These are phyloP conservation scores for Siderastrea siderea DNA, from an alignment of 92 coral and sea anemone genomes.

Conservation along the genomic window DNA sequence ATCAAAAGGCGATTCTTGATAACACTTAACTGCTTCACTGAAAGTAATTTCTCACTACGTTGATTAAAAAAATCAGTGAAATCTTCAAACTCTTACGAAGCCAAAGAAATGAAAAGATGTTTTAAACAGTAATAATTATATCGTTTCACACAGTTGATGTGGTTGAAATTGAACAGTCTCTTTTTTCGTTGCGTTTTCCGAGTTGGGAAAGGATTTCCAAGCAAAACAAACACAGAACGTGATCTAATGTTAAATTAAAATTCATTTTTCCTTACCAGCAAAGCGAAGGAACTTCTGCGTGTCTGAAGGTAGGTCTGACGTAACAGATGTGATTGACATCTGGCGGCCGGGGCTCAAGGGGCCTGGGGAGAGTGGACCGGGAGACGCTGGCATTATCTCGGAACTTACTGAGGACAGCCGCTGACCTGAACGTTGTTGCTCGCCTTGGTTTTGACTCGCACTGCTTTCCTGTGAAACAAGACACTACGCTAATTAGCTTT, in stretches of 20 bases:
- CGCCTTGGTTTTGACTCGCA: slow-evolving; percentile 55
- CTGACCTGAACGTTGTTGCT: slow-evolving; percentile 62
- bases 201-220: too few relatives aligned
- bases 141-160: too few relatives aligned
- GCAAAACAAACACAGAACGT: too few relatives aligned
- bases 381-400: slow-evolving; percentile 87
- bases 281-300: slow-evolving; percentile 94
- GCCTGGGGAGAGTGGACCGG: slow-evolving; percentile 96
- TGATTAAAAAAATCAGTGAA: too few relatives aligned
- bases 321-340: slow-evolving; percentile 86
- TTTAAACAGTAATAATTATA: too few relatives aligned
- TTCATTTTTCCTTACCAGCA: slow-evolving; percentile 78
- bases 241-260: background rate
- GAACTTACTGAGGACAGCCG: slow-evolving; percentile 74
- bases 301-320: slow-evolving; percentile 95
- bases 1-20: too few relatives aligned
- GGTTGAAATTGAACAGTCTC: too few relatives aligned
- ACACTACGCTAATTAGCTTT: background rate
- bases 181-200: too few relatives aligned
- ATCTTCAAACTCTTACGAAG: too few relatives aligned
- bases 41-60: too few relatives aligned
- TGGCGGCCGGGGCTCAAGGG: slow-evolving; percentile 92
- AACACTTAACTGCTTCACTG: too few relatives aligned
- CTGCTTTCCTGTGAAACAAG: slow-evolving; percentile 28
- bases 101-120: too few relatives aligned